Base-by-base conservation (phyloP, 2,888 invertebrate species). In the Camptogramma bilineatum region DNA sequence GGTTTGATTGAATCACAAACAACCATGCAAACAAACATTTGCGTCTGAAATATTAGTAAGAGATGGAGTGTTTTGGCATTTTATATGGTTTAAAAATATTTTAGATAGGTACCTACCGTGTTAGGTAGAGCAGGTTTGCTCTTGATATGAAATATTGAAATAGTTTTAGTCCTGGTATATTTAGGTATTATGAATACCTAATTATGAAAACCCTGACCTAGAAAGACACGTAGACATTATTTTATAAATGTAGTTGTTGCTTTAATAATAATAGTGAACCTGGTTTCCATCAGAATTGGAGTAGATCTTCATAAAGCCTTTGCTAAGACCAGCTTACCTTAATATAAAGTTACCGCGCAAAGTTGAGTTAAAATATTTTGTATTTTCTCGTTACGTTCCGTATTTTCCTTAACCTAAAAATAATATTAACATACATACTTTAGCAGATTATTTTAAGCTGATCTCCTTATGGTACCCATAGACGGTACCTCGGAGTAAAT, bases 381-480 rank as follows among this genome's bases (percentile, higher is more conserved):
- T 48, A 48, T 47, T 47, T 46, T 47, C 46, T 19, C 19, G 9
- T 18, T 10, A 47, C 17, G 19, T 47, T 47, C 18, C 46, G 18
- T 47, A 19, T 47, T 44, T 47, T 47, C 18, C 8, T 1, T 19
- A 10, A 47, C 4, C 17, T 31, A 13, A 39, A 39, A 34, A 42
- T 10, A 44, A 44, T 44, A 44, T 17, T 1, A 44, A 44, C 5
- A 44, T 5, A 58, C 31, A 10, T 17, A 28, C 51, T 51, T 58
- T n/a, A n/a, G 50, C 28, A 44, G 16, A 52, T 53, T 60, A 21
- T 39, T 59, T 52, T 52, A 47, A 9, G 31, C 34, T 53, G 31
- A 52, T 60, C 60, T 44, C 44, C 44, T 60, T 60, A 47, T 52
- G 46, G 4, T 34, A 52, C 28, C 18, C 13, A 16, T 39, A 13